These are phyloP conservation scores for Lycopodina hypogea DNA, from an alignment of 37 sponge, comb jelly and placozoan species.

Conservation along the genomic window DNA sequence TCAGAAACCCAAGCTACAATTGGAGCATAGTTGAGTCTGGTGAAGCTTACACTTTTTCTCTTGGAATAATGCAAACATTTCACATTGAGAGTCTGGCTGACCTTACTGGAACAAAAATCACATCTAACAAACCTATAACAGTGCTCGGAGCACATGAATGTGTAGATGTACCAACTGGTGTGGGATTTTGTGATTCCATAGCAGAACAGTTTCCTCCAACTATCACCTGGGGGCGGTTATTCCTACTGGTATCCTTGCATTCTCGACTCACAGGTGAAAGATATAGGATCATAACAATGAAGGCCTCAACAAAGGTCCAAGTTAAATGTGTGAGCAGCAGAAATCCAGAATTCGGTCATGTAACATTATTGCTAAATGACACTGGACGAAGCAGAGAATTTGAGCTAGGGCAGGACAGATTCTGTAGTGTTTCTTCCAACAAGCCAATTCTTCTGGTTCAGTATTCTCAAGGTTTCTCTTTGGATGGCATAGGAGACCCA, in stretches of 20 bases:
- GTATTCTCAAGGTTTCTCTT: conserved; percentile 25
- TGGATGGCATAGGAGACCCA: conserved; percentile 42
- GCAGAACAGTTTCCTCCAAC: conserved; percentile 58
- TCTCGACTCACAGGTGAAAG: background rate
- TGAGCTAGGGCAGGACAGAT: background rate
- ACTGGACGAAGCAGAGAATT: conserved; percentile 20
- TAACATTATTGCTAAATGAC: background rate
- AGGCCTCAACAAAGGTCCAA: background rate
- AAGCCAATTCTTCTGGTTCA: conserved; percentile 41
- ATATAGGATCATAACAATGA: conserved; percentile 6
- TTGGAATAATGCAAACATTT: conserved; percentile 22
- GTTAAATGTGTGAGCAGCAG: background rate
- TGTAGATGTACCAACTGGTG: conserved; percentile 17
- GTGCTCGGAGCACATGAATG: conserved; percentile 42
- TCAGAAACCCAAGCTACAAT: background rate
- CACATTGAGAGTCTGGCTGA: conserved; percentile 15
- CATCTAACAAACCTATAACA: conserved; percentile 31
- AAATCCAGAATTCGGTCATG: background rate
- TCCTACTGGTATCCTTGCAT: conserved; percentile 24
- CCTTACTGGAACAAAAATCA: conserved; percentile 33
- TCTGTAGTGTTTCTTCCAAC: conserved; percentile 26
- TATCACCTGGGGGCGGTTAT: conserved; percentile 38
- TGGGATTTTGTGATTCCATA: conserved; percentile 25
- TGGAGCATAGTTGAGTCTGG: conserved; percentile 1
- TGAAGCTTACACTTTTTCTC: background rate